These are phyloP conservation scores for Remorina albescens DNA, from an alignment of 2,797 vertebrate genomes.

Conservation along the genomic window DNA sequence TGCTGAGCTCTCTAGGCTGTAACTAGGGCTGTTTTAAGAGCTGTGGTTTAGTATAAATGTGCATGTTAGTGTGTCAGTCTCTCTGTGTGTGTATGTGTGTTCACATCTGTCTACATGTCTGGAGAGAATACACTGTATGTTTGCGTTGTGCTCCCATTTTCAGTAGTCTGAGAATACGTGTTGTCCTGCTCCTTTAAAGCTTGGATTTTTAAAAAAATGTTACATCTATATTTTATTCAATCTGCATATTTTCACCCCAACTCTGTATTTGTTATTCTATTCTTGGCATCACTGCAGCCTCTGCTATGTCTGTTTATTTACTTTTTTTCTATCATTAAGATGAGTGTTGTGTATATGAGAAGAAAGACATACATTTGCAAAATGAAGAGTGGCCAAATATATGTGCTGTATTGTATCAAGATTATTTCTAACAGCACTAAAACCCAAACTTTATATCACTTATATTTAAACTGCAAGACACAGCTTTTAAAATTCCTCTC, in stretches of 20 bases:
- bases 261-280: conserved; percentile 22
- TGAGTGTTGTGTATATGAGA: not conserved
- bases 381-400: not conserved
- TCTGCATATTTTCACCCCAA: not conserved
- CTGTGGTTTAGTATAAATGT: conserved; percentile 65
- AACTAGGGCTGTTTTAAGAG: conserved; percentile 74
- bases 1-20: conserved; percentile 73
- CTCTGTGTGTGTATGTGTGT: conserved; percentile 37
- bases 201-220: conserved; percentile 28
- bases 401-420: not conserved
- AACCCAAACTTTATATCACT: not conserved
- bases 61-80: conserved; percentile 18
- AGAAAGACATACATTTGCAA: not conserved
- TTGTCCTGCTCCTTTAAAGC: conserved; percentile 12
- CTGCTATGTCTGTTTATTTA: conserved; percentile 17
- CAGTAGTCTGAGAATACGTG: conserved; percentile 16
- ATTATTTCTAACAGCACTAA: conserved; percentile 9
- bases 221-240: conserved; percentile 12
- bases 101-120: conserved; percentile 42
- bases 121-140: conserved; percentile 32
- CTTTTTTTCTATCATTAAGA: conserved; percentile 8
- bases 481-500: conserved; percentile 32
- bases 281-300: conserved; percentile 18
- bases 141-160: conserved; percentile 48
- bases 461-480: conserved; percentile 1